Base-by-base conservation (phyloP, 2,797 vertebrate genomes). In the Dryobates pubescens region DNA sequence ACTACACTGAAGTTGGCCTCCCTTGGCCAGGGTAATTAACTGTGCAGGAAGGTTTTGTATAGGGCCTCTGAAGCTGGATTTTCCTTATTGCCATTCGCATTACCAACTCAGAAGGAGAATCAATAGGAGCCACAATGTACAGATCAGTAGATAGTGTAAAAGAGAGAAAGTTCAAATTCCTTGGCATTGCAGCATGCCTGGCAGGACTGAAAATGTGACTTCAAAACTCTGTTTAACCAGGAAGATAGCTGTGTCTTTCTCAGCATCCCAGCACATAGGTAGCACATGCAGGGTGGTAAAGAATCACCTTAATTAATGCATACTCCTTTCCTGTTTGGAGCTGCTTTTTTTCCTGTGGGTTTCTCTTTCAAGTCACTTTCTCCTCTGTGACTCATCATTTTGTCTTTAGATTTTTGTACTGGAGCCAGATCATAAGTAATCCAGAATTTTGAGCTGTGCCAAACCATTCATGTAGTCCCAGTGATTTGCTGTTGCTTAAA, bases 361-460 rank as follows among this genome's bases (percentile, higher is more conserved):
- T 73, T 71, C 58, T 88, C 81, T 79, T 74, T 75, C 18, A 2
- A 89, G 57, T 23, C 63, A 17, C 63, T 91, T 81, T 92, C 71
- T 89, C 38, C 78, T 93, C 86, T 74, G 61, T 92, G 77, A 90
- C 64, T 90, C 92, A 93, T 88, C 71, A 26, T 76, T 95, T 96
- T 92, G 82, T 88, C 88, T 96, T 90, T 84, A 79, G 77, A 67
- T 91, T 67, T 87, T 87, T 92, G 88, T 79, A 76, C 41, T 32
- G 22, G 82, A 90, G 88, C 77, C 80, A 95, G 80, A 86, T 68
- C 81, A 41, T 20, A 94, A 86, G 77, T 43, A 86, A 89, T 59
- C 54, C 82, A 91, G 70, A 86, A 83, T 86, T 71, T 6, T 92
- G 77, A 83, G 85, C 73, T 83, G 43, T 67, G 82, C 43, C 47